Evolutionary conservation across 2,888 invertebrate species (phyloP), one percentile per base, ranked within the genome.

Genomic region (Noctua fimbriata): DNA sequence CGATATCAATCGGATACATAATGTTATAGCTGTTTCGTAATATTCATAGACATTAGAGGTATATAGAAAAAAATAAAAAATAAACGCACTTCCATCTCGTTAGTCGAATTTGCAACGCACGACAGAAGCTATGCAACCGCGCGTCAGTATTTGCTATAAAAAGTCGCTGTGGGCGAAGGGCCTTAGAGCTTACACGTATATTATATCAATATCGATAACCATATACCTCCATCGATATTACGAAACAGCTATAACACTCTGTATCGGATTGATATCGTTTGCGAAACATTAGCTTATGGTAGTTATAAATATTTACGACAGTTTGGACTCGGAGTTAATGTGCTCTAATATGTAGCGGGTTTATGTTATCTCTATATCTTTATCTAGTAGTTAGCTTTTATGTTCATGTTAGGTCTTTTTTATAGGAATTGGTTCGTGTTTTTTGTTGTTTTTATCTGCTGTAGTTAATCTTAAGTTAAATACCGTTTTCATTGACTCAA

Each of bases 281-380:
- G 73, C 73, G 79, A 87, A 87, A 85, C 63, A 16, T 77, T 67
- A 36, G 1, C 32, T 71, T 84, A 66, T 72, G 28, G 47, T 24
- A 28, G 73, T 58, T 72, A 55, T 84, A 83, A 84, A 86, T 86
- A 86, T 84, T 74, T 83, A 83, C 67, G 75, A 58, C 44, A 52
- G 73, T 71, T 79, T 52, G 41, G 76, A 65, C 65, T 78, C 16
- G 16, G 1, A 67, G 60, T 66, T 69, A 75, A 86, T 78, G 60
- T 78, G 83, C 47, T 83, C 65, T 79, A 73, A 78, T 83, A 76
- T 75, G 73, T 73, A 52, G 47, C 72, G 63, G 32, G 76, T 52
- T 73, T 69, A 16, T 67, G 52, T 75, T 55, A 14, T n/a, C 21
- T 24, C 9, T 76, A 32, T 69, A 41, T 49, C 32, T 71, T 65